These are phyloP conservation scores for Drosophila murphyi DNA, from an alignment of 1,140 invertebrate genomes.

Conservation along the genomic window DNA sequence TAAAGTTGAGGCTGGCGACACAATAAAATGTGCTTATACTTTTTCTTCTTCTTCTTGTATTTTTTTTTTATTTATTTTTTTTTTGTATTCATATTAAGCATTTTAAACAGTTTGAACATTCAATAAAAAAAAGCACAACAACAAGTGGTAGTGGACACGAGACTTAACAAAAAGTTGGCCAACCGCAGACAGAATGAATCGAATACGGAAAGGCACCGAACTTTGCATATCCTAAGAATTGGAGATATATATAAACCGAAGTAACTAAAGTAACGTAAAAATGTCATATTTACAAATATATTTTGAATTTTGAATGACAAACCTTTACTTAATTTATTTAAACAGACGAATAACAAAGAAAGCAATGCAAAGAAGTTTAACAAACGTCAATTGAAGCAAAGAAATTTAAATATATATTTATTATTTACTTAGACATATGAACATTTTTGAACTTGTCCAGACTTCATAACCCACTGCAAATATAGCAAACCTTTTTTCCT, in stretches of 20 bases:
- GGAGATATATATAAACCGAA: not conserved
- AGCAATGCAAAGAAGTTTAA: too few species aligned
- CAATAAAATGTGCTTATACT: constrained; percentile 66
- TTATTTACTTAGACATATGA: too few species aligned
- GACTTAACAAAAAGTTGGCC: constrained; percentile 40
- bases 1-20: constrained; percentile 62
- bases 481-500: too few species aligned
- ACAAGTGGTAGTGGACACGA: constrained; percentile 33
- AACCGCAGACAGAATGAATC: constrained; percentile 19
- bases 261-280: not conserved
- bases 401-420: too few species aligned
- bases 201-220: not conserved
- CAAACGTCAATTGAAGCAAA: too few species aligned
- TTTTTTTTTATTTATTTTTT: constrained; percentile 13
- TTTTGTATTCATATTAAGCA: constrained; percentile 62
- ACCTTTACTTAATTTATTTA: too few species aligned
- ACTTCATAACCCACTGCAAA: too few species aligned
- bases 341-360: too few species aligned
- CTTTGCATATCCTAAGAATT: constrained; percentile 2
- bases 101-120: constrained; percentile 43
- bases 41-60: not conserved
- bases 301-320: not conserved
- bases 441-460: too few species aligned
- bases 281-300: not conserved
- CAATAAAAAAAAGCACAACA: constrained; percentile 30